A percentile compares a stretch with the other conserved stretches of the same genome.
These are phyloP conservation scores for Drosophila serrata DNA, from an alignment of 1,140 invertebrate genomes.

Conservation along the genomic window DNA sequence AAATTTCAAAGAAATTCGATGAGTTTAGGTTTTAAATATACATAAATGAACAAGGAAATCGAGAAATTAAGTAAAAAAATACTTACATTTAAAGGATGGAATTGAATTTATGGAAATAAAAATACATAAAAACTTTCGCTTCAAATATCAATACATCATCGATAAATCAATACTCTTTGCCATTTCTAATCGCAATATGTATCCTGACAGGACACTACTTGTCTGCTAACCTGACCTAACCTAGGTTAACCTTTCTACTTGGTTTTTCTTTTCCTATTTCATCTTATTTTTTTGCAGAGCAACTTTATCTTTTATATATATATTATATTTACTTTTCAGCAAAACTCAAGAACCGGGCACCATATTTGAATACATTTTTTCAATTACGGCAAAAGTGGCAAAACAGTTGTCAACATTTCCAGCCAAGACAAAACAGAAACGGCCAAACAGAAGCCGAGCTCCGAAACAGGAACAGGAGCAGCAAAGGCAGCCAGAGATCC, in stretches of 20 bases:
- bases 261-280: background rate
- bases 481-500: background rate
- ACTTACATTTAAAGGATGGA: background rate
- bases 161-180: no score
- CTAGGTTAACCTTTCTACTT: background rate
- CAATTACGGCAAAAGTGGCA: slow-evolving; percentile 81
- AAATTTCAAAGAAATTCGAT: background rate
- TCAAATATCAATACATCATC: background rate
- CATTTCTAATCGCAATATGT: background rate
- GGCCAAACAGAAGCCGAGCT: slow-evolving; percentile 63
- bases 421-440: slow-evolving; percentile 73
- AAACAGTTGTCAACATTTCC: slow-evolving; percentile 81
- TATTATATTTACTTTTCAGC: slow-evolving; percentile 35
- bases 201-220: background rate
- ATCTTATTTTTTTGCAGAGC: slow-evolving; percentile 10
- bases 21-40: background rate
- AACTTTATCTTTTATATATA: background rate
- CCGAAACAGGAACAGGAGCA: slow-evolving; percentile 16
- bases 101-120: background rate
- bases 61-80: background rate
- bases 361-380: slow-evolving; percentile 77
- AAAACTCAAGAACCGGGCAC: slow-evolving; percentile 21
- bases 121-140: background rate
- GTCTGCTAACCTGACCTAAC: background rate
- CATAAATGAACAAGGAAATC: background rate